Base-by-base conservation (phyloP, 2,888 invertebrate genomes). In the Amblyteles armatorius region DNA sequence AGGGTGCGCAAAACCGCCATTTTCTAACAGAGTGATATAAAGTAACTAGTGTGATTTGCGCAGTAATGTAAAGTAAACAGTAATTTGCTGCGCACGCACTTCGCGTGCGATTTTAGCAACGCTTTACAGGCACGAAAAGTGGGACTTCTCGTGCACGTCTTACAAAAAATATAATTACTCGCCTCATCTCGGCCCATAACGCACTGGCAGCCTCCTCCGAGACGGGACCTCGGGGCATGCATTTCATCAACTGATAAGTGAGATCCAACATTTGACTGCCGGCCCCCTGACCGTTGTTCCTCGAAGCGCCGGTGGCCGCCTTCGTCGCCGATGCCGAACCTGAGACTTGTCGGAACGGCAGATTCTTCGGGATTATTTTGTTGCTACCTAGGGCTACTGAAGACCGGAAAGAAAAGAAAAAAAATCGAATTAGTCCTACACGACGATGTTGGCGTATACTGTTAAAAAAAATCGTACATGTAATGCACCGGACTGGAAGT, bases 381-480 rank as follows among this genome's bases (percentile, higher is more conserved):
- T 90, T 90, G 74, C 89, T 91, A 78, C 90, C 90, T 73, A 92
- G 81, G 67, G 90, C 90, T 87, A 92, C 91, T 93, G 60, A 11
- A 78, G 76, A 1, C 16, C 22, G 2, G 7, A 52, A 19, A 36
- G 9, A 50, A 48, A 33, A n/a, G 22, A 60, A 57, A 57, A 48
- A 22, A 33, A 19, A 11, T 60, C 26, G 3, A 60, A 1, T 60
- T 13, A 26, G 13, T 29, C 13, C 26, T 13, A 13, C 1, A 4
- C 2, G 22, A 71, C n/a, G 7, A 33, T 29, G 3, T 71, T 33
- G 33, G 13, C 16, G 50, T 7, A 7, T 3, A 26, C 26, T 26
- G 26, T 26, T 26, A 26, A 26, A 26, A 26, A 26, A 26, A 26
- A 26, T 26, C 6, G 6, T 36, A 36, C 33, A 36, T 36, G 33